phyloP scores from a whole-genome alignment of 30 jellyfish, hydroid and myxozoan genomes.

The Aurelia sp. region DNA sequence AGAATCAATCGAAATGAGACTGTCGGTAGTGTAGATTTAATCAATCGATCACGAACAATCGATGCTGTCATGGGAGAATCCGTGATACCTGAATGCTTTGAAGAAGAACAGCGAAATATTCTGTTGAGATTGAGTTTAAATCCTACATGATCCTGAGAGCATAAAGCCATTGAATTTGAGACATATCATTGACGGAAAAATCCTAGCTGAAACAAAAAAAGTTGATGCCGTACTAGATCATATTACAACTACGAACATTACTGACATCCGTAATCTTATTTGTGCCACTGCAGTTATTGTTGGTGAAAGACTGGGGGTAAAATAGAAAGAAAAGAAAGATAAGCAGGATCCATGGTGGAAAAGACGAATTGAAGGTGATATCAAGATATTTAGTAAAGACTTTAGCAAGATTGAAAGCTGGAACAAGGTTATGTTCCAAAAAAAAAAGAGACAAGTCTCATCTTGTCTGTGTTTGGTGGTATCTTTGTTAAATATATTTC shows the following conservation, averaged over 20 bases:
- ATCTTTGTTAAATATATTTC: no score
- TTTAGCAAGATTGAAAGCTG: conserved; percentile 16
- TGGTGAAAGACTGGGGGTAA: conserved; percentile 22
- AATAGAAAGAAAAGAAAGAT: conserved; percentile 10
- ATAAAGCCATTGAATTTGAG: conserved; percentile 19
- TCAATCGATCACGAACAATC: conserved; percentile 13
- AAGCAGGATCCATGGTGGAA: conserved; percentile 30
- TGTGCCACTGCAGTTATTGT: conserved; percentile 11
- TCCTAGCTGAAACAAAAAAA: not conserved
- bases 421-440: not conserved
- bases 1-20: no score
- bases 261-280: conserved; percentile 1
- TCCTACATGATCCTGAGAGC: conserved; percentile 13
- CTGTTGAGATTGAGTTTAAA: conserved; percentile 11
- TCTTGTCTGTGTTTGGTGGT: no score
- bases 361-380: not conserved
- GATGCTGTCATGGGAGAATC: not conserved
- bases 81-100: not conserved
- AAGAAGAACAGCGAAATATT: conserved; percentile 4
- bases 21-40: not conserved
- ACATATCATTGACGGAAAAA: conserved; percentile 1
- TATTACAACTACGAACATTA: conserved; percentile 1
- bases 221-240: conserved; percentile 14
- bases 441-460: not conserved
- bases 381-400: not conserved